Evolutionary conservation across 2,113 vertebrate genomes (phyloP).

Genomic region (Chinchilla lanigera): DNA sequence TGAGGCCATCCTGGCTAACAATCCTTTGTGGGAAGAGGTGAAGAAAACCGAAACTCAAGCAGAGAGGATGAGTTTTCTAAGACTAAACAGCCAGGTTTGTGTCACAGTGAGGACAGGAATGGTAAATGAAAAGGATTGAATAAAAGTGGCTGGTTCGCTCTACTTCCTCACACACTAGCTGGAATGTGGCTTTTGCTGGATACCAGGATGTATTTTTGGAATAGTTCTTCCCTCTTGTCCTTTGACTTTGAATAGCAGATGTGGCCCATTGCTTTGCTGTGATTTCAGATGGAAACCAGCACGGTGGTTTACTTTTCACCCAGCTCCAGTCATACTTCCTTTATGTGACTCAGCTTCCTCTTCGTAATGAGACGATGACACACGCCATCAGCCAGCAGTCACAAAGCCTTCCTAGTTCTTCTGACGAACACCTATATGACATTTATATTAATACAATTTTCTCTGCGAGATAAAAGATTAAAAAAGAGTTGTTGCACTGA

Average conservation of each 20-base stretch:
- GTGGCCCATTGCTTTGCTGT: not conserved
- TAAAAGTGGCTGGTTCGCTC: not conserved
- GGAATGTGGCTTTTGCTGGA: not conserved
- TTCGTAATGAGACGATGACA: constrained; percentile 57
- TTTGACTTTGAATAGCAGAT: constrained; percentile 38
- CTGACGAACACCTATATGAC: constrained; percentile 1
- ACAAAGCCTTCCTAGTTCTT: constrained; percentile 43
- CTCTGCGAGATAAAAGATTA: not conserved
- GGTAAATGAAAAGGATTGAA: not conserved
- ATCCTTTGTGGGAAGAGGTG: not conserved
- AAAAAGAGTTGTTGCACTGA: not conserved
- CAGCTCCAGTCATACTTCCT: constrained; percentile 47
- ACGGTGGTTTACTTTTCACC: constrained; percentile 46
- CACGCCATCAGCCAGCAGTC: not conserved
- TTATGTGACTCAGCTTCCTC: constrained; percentile 72
- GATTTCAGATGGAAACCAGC: constrained; percentile 47
- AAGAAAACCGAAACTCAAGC: not conserved
- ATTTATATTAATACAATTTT: constrained; percentile 1
- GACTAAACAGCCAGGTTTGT: not conserved
- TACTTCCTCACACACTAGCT: not conserved
- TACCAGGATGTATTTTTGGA: not conserved
- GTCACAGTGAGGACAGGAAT: not conserved
- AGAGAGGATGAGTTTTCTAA: not conserved
- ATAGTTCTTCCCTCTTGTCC: not conserved
- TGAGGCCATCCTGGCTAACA: not conserved